Conservation (phyloP, 2,797 vertebrate species). For the Antennarius maculatus region DNA sequence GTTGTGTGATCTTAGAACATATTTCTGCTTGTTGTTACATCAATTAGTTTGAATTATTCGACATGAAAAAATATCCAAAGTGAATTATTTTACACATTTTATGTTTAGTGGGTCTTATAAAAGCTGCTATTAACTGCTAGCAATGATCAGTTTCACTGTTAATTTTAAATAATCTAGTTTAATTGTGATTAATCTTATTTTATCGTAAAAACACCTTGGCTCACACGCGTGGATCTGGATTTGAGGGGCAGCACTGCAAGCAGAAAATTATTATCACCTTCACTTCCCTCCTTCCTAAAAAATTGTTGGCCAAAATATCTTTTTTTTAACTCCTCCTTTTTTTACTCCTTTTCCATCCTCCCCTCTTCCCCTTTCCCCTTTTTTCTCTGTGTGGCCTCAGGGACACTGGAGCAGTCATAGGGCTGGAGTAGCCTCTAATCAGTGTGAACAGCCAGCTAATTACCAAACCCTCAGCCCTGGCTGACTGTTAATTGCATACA, state of each 20-base stretch:
- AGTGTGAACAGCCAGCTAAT: slow-evolving; percentile 93
- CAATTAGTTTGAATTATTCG: not conserved
- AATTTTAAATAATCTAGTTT: not conserved
- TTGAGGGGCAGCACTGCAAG: slow-evolving; percentile 9
- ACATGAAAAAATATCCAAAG: not conserved
- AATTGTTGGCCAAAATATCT: slow-evolving; percentile 55
- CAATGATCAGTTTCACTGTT: not conserved
- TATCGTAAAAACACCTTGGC: not conserved
- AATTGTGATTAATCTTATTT: not conserved
- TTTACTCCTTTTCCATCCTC: slow-evolving; percentile 19
- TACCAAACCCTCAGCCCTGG: slow-evolving; percentile 91
- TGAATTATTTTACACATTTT: not conserved
- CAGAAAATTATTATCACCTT: slow-evolving; percentile 20
- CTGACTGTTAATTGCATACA: slow-evolving; percentile 99
- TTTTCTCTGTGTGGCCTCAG: slow-evolving; percentile 60
- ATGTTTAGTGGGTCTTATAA: not conserved
- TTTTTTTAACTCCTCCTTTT: slow-evolving; percentile 26
- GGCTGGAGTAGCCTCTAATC: slow-evolving; percentile 82
- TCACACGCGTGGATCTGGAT: not conserved
- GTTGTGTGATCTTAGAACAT: too few relatives aligned
- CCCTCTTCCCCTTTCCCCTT: slow-evolving; percentile 39
- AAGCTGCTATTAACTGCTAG: not conserved
- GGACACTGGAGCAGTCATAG: slow-evolving; percentile 73
- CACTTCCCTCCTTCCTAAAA: slow-evolving; percentile 32
- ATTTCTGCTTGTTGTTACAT: not conserved